Evolutionary conservation across 2,113 vertebrate genomes (phyloP).

Genomic region (Cheilinus undulatus): DNA sequence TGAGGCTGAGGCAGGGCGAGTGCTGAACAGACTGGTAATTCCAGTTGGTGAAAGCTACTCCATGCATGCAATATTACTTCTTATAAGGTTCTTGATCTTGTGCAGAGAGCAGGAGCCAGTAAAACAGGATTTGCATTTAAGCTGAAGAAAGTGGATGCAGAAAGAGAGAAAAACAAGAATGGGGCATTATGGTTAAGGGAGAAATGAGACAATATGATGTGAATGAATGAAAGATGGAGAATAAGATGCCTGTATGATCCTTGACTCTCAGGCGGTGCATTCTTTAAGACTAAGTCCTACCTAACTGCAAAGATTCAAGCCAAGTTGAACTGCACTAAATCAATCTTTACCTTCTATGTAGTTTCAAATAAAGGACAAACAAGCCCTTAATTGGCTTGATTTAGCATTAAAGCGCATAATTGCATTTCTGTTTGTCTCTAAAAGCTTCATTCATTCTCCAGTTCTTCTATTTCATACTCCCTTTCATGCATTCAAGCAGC

Average conservation of each 20-base stretch:
- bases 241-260: slow-evolving; percentile 1
- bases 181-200: neutral
- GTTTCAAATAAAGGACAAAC: too few species aligned
- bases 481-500: too few species aligned
- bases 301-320: neutral
- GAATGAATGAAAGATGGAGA: slow-evolving; percentile 2
- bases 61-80: neutral
- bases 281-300: slow-evolving; percentile 1
- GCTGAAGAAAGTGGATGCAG: neutral
- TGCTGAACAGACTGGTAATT: slow-evolving; percentile 23
- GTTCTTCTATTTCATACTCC: too few species aligned
- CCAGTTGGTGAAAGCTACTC: slow-evolving; percentile 15
- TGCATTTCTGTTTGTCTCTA: too few species aligned
- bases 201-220: neutral
- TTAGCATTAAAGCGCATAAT: too few species aligned
- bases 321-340: neutral
- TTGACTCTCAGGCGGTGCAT: neutral
- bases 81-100: slow-evolving; percentile 2
- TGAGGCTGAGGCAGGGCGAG: slow-evolving; percentile 4
- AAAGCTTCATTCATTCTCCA: too few species aligned
- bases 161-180: neutral
- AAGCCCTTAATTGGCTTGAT: too few species aligned
- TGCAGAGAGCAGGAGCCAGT: neutral
- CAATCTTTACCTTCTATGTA: neutral
- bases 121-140: neutral